These are phyloP conservation scores for Synaphobranchus kaupii DNA, from an alignment of 2,797 vertebrate genomes.

Conservation along the genomic window DNA sequence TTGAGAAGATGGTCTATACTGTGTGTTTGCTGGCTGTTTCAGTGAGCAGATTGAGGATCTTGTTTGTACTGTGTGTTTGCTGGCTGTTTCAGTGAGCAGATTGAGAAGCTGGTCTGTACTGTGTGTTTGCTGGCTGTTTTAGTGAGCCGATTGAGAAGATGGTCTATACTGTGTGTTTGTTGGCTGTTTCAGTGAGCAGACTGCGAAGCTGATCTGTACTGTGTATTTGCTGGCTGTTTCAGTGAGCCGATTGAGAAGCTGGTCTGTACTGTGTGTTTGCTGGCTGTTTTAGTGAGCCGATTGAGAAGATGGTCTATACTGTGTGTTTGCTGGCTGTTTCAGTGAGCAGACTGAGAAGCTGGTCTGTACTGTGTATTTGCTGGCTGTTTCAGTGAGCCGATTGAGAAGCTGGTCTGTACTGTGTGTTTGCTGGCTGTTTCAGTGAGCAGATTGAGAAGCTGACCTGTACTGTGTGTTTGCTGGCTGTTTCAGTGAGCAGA, in stretches of 20 bases:
- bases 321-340: neutral
- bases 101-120: neutral
- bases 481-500: too few relatives aligned
- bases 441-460: neutral
- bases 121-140: neutral
- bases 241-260: too few relatives aligned
- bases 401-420: neutral
- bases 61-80: neutral
- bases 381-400: neutral
- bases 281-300: too few relatives aligned
- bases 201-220: too few relatives aligned
- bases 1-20: neutral
- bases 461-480: too few relatives aligned
- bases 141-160: neutral
- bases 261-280: too few relatives aligned
- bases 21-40: too few relatives aligned
- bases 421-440: neutral
- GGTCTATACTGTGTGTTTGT: neutral
- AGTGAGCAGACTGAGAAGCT: neutral
- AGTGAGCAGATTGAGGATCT: too few relatives aligned
- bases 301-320: neutral
- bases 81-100: neutral
- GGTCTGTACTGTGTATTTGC: neutral
- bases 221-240: too few relatives aligned
- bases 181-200: neutral